Evolutionary conservation across 2,113 vertebrate genomes (phyloP), one percentile per base, ranked within the genome.

Genomic region (Myotis brandtii): DNA sequence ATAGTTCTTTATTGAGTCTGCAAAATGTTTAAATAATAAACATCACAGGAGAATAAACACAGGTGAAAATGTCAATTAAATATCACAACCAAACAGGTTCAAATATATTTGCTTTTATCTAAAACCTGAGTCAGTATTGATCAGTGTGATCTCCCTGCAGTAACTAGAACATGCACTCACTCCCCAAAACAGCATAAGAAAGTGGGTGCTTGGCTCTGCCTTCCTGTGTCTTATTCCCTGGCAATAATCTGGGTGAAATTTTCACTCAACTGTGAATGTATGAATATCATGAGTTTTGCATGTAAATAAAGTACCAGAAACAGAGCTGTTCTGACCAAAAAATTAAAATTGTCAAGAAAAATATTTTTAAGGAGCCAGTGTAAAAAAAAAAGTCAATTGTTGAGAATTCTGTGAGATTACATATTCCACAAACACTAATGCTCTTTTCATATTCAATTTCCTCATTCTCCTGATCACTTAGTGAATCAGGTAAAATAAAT

Each of bases 101-200:
- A 92, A 86, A 97, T 79, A 50, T 87, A 82, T 96, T 95, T 97
- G 77, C 93, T 95, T 77, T 95, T 82, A 52, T 96, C 73, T 86
- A 86, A 94, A 89, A 92, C 95, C 93, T 97, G 96, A 97, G 95
- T 95, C 91, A 91, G 69, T 83, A 76, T 67, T 88, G 91, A 91
- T 96, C 91, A 52, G 16, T 82, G 67, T 90, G 90, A 96, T 86
- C 89, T 96, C 93, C 93, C 95, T 97, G 94, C 72, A 95, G 90
- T 95, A 66, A 85, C 48, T 59, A 89, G 54, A 82, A 83, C 37
- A 3, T 4, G 5, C 54, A n/a, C 64, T 30, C 56, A 76, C 64
- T 90, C 48, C 21, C 46, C 54, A 77, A 48, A 88, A 82, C 85
- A 72, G 30, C 32, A 2, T 87, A 48, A 80, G 69, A 87, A 62